phyloP scores from a whole-genome alignment of 2,888 invertebrate species.

The Nemurella pictetii region DNA sequence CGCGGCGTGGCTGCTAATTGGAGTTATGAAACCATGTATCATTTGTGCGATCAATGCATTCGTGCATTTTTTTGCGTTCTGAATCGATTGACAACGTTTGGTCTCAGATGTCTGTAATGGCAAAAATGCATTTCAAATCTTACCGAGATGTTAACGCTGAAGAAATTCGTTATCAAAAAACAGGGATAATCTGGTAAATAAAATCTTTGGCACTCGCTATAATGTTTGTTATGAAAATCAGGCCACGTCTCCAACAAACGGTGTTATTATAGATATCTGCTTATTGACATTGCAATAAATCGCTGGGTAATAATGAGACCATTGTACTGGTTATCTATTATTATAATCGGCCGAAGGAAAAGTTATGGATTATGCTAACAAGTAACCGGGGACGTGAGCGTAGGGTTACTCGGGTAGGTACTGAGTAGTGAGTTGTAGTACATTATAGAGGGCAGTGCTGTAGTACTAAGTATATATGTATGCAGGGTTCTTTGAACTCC shows the following conservation, averaged over 20 bases:
- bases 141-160: background rate
- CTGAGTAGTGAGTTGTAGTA: background rate
- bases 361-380: background rate
- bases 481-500: conserved; percentile 19
- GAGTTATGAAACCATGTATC: background rate
- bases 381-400: background rate
- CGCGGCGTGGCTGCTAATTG: background rate
- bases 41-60: background rate
- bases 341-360: background rate
- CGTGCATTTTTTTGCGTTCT: background rate
- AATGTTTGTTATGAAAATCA: background rate
- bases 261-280: background rate
- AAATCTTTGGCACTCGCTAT: background rate
- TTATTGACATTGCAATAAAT: background rate
- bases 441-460: background rate
- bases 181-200: background rate
- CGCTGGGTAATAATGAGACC: background rate
- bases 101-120: background rate
- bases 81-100: background rate
- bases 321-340: background rate
- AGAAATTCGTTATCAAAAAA: no score
- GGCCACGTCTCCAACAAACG: background rate
- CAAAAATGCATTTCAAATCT: background rate
- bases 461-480: background rate
- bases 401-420: background rate